These are phyloP conservation scores for Psittacula cyanocephala DNA, from an alignment of 2,113 vertebrate species.

Conservation along the genomic window DNA sequence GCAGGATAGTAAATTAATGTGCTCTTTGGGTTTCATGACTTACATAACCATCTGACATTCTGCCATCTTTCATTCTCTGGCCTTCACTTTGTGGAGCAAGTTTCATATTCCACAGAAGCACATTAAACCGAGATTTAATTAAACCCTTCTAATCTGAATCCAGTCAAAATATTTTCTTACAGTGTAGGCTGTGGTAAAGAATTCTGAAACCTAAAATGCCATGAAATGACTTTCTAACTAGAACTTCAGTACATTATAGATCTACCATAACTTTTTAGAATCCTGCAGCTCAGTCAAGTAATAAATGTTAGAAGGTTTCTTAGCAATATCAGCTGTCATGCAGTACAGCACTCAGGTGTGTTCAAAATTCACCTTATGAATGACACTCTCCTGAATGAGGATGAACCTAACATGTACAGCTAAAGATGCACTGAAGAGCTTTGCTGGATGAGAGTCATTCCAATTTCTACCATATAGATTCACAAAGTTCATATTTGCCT, in stretches of 20 bases:
- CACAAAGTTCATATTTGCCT: not conserved
- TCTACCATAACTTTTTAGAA: not conserved
- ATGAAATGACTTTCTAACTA: not conserved
- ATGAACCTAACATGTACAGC: not conserved
- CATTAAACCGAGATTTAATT: not conserved
- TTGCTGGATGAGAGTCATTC: not conserved
- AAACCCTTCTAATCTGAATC: slow-evolving; percentile 7
- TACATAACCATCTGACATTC: slow-evolving; percentile 31
- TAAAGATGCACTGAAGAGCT: not conserved
- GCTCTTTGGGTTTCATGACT: not conserved
- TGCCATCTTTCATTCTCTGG: not conserved
- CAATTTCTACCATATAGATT: not conserved
- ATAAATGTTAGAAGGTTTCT: not conserved
- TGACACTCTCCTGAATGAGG: not conserved
- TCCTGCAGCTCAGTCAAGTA: not conserved
- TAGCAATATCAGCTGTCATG: not conserved
- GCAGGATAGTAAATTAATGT: not conserved
- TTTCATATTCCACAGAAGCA: not conserved
- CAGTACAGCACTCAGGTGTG: not conserved
- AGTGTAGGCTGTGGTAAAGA: not conserved
- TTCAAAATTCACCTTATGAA: not conserved
- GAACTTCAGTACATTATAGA: not conserved
- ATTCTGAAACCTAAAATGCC: slow-evolving; percentile 12
- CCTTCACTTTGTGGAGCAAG: not conserved
- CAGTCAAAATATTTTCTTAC: not conserved